Percentiles rank a stretch among this genome's conserved stretches.
phyloP scores from a whole-genome alignment of 2,797 vertebrate genomes.

The Scolopax rusticola region DNA sequence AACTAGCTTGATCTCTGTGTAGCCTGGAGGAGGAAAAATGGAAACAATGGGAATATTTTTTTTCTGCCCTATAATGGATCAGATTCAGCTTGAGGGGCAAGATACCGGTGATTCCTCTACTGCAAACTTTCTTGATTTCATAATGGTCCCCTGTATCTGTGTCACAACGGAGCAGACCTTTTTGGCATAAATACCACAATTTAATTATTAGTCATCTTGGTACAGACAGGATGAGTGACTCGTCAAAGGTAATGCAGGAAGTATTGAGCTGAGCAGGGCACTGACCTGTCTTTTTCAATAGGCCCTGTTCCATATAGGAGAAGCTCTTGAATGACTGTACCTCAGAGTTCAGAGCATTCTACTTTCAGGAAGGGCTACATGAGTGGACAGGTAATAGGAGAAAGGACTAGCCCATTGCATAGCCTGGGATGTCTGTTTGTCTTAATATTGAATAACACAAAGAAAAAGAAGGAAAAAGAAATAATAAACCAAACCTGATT shows the following conservation, averaged over 20 bases:
- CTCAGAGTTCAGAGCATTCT: not conserved
- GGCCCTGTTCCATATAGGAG: not conserved
- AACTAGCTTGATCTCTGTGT: not conserved
- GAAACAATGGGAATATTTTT: not conserved
- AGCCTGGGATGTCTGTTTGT: not conserved
- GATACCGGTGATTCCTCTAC: not conserved
- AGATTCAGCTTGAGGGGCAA: not conserved
- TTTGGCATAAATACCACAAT: not conserved
- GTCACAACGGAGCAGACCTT: not conserved
- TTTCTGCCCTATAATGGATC: not conserved
- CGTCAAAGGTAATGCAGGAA: not conserved
- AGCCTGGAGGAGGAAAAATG: not conserved
- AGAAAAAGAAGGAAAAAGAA: not conserved
- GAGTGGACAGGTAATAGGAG: not conserved
- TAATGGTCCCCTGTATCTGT: not conserved
- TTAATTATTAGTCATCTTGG: not conserved
- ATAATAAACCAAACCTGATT: not conserved
- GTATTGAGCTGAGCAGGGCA: not conserved
- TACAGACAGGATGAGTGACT: not conserved
- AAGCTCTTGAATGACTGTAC: not conserved
- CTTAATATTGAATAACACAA: not conserved
- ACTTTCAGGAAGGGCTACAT: not conserved
- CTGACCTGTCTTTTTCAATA: not conserved
- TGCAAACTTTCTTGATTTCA: not conserved
- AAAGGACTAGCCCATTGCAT: not conserved